Percentiles rank a stretch among this genome's conserved stretches.
Conservation (phyloP, 1,140 invertebrate genomes). For the Saccostrea glomerata region DNA sequence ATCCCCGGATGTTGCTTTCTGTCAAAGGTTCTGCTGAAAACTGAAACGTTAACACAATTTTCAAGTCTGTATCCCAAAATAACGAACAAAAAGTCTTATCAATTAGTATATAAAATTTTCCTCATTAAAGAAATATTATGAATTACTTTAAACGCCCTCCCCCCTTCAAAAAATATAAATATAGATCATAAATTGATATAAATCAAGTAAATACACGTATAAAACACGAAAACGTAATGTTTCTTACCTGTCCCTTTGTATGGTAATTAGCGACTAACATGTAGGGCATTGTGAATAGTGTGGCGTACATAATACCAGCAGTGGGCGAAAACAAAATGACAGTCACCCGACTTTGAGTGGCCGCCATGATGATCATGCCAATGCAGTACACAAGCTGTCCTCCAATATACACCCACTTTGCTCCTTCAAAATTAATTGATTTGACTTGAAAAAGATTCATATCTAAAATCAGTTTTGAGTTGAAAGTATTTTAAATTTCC, state of each 20-base stretch:
- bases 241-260: slow-evolving; percentile 87
- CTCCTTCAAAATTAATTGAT: slow-evolving; percentile 82
- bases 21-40: slow-evolving; percentile 29
- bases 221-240: background rate
- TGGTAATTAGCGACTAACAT: slow-evolving; percentile 96
- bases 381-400: slow-evolving; percentile 93
- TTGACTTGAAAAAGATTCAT: background rate
- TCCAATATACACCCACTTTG: slow-evolving; percentile 91
- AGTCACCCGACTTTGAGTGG: slow-evolving; percentile 84
- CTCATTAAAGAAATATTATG: too few relatives aligned
- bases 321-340: slow-evolving; percentile 73
- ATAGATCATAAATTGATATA: too few relatives aligned
- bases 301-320: slow-evolving; percentile 89
- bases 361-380: slow-evolving; percentile 93
- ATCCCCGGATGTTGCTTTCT: slow-evolving; percentile 84
- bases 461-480: background rate
- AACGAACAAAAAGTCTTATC: too few relatives aligned
- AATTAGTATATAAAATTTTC: too few relatives aligned
- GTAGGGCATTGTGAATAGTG: slow-evolving; percentile 98
- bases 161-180: too few relatives aligned
- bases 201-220: too few relatives aligned
- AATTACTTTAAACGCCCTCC: too few relatives aligned
- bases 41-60: slow-evolving; percentile 31
- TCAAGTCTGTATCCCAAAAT: too few relatives aligned
- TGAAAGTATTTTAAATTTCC: too few relatives aligned